Conservation (phyloP, 2,797 vertebrate species). For the Nothura maculosa region DNA sequence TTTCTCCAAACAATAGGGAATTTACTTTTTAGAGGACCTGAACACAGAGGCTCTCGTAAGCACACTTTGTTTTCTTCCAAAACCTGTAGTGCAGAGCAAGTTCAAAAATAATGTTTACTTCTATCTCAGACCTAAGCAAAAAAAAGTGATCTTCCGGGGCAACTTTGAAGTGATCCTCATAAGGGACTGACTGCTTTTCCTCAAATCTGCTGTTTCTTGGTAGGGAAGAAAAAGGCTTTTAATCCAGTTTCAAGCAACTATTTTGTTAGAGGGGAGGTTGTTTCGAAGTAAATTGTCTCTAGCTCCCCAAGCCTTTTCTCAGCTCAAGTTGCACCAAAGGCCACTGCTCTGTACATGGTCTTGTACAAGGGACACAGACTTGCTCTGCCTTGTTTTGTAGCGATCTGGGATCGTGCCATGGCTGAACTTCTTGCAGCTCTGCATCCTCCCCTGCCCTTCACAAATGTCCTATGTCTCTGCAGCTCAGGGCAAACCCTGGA, state of each 20-base stretch:
- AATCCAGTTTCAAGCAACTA: background rate
- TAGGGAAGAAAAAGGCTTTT: background rate
- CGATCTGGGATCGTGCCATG: accelerated
- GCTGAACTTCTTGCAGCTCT: background rate
- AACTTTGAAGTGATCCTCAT: background rate
- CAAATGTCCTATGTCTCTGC: background rate
- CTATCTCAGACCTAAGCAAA: background rate
- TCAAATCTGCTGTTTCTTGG: background rate
- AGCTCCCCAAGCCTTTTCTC: background rate
- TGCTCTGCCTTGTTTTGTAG: background rate
- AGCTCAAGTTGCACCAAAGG: background rate
- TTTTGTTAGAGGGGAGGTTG: background rate
- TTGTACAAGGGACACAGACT: accelerated
- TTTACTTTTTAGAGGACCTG: background rate
- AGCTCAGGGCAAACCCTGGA: accelerated
- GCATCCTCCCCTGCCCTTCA: accelerated
- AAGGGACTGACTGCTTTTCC: background rate
- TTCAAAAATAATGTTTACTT: background rate
- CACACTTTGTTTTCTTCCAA: background rate
- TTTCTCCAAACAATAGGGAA: background rate
- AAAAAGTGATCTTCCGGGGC: background rate
- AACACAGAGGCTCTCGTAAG: background rate
- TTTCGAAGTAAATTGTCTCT: background rate
- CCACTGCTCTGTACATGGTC: background rate
- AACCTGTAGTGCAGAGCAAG: background rate